Evolutionary conservation across 92 coral and sea anemone genomes (phyloP), one percentile per base, ranked within the genome.

Genomic region (Phenganax marumi): DNA sequence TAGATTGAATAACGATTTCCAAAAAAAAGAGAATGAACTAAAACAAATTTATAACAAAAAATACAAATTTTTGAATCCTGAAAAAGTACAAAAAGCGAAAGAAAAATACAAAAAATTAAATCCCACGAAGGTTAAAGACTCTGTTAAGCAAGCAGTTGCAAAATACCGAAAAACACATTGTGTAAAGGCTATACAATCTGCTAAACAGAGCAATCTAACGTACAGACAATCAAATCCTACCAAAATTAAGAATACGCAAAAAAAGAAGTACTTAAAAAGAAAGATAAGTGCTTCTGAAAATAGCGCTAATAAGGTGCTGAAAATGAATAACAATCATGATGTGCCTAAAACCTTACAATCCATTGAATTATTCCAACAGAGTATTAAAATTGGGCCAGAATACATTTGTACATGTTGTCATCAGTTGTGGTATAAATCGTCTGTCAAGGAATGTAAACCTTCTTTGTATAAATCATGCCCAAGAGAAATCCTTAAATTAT

Each of bases 321-420:
- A 33, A 33, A 33, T 33, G 43, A 33, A 33, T 33, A 33, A 1
- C 43, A 33, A 33, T 4, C 43, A 33, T 33, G 43, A 33, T 4
- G 4, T 33, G 43, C 43, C 43, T 33, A 33, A 33, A 33, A 33
- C 43, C 43, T 33, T 33, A 4, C 43, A 33, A 33, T 33, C 43
- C 43, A 33, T 33, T 33, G 4, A 33, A 33, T 33, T 33, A 33
- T 33, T 33, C 43, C 43, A 33, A 33, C 43, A 33, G 43, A 33
- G 56, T 68, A 50, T 76, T 56, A 54, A 63, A 49, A 50, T 71
- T 73, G 82, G 82, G 16, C 87, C 82, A 25, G 87, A 74, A 74
- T 84, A 84, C 58, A 57, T 84, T 84, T 84, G 76, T 62, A 75
- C 87, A 50, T 84, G 81, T 84, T 84, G 87, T 84, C 62, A 84